phyloP scores from a whole-genome alignment of 2,797 vertebrate species.

The Gymnothorax reevesii region DNA sequence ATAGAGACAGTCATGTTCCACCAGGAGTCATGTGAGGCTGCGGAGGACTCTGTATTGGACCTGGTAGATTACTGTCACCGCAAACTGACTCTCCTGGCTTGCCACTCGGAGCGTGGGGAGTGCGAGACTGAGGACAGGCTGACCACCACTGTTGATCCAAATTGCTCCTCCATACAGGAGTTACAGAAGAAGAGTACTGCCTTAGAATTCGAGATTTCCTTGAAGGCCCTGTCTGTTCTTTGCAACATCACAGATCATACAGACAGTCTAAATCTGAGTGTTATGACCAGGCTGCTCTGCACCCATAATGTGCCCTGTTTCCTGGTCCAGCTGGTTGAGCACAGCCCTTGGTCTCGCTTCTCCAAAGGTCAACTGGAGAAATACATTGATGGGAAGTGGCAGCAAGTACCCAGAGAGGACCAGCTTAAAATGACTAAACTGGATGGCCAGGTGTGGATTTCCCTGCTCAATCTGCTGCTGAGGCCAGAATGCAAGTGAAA shows the following conservation, averaged over 20 bases:
- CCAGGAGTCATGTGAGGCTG: slow-evolving; percentile 91
- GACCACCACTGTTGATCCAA: slow-evolving; percentile 32
- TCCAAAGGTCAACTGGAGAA: slow-evolving; percentile 76
- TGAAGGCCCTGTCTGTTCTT: slow-evolving; percentile 89
- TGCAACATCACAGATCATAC: slow-evolving; percentile 88
- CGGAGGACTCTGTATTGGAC: slow-evolving; percentile 84
- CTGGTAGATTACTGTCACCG: slow-evolving; percentile 94
- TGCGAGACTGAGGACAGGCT: slow-evolving; percentile 32
- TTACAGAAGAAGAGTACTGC: slow-evolving; percentile 76
- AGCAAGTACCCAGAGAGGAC: slow-evolving; percentile 74
- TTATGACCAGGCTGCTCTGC: slow-evolving; percentile 83
- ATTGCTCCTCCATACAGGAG: slow-evolving; percentile 75
- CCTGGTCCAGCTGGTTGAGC: slow-evolving; percentile 84
- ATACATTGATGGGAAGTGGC: slow-evolving; percentile 81
- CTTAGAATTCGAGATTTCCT: slow-evolving; percentile 89
- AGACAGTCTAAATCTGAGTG: slow-evolving; percentile 77
- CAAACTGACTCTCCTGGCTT: slow-evolving; percentile 83
- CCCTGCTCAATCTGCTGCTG: slow-evolving; percentile 89
- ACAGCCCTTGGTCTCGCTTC: slow-evolving; percentile 82
- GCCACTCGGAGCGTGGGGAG: slow-evolving; percentile 51
- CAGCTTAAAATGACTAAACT: slow-evolving; percentile 85
- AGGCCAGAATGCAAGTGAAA: slow-evolving; percentile 82
- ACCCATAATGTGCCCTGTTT: slow-evolving; percentile 93
- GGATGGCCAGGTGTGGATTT: slow-evolving; percentile 92
- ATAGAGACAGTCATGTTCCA: slow-evolving; percentile 92